Base-by-base conservation (phyloP, 2,113 vertebrate species). In the Festucalex cinctus region DNA sequence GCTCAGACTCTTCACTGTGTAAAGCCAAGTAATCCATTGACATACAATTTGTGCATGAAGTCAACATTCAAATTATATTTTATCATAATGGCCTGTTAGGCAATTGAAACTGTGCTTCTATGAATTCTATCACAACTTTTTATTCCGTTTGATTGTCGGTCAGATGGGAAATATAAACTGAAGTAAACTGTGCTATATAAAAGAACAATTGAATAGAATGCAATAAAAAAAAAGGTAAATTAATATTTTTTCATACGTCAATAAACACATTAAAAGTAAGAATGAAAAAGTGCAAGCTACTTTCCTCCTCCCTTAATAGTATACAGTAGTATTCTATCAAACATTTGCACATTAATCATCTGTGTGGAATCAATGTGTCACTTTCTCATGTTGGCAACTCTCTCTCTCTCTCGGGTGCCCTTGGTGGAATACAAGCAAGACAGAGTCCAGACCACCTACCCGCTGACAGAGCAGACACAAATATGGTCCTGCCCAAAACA, bases 1-100 rank as follows among this genome's bases (percentile, higher is more conserved):
- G 79, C 48, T 87, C 85, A 48, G 86, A n/a, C 67, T 91, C 68
- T 54, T 81, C 83, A 80, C 89, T 90, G 85, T 41, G 19, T 41
- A 9, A 32, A 6, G 65, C 44, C 59, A 43, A 6, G 63, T 56
- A 62, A 43, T 0, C 61, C 5, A 65, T 20, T n/a, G 2, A 65
- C 16, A 16, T 36, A 1, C 28, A 51, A 28, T 46, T n/a, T 64
- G 62, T 9, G 14, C 13, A 43, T 22, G 13, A 44, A 63, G 24
- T 26, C 6, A 26, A 44, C 12, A 48, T 13, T 43, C 24, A 32
- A 48, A 26, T 43, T 13, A 32, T 20, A 9, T 36, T 35, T 59
- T 36, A 14, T 5, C 51, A 24, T 14, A 54, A 26, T 54, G 22
- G 10, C 9, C 22, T 54, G 51, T 9, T 5, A 46, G 16, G 44